Evolutionary conservation across 1,140 invertebrate species (phyloP), one percentile per base, ranked within the genome.

Genomic region (honey bee (Apis mellifera)): DNA sequence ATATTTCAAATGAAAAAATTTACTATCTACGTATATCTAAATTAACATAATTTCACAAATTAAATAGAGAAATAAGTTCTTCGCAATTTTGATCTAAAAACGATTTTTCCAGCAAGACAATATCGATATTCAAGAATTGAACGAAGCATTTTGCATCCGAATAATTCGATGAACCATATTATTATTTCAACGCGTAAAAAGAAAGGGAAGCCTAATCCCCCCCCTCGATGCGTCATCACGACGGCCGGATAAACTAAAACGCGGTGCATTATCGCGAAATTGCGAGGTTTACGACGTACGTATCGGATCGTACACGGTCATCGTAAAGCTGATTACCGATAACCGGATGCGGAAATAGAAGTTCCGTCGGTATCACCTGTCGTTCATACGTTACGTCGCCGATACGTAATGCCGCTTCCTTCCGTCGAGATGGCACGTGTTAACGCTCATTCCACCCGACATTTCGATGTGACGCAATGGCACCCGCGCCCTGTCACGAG

Each of bases 251-350:
- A 75, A 68, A 42, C n/a, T 15, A 12, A 57, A 23, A 15, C 32
- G 32, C 4, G 32, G 2, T 32, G 32, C 26, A 54, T 60, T 32
- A 42, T 52, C 69, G 8, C 50, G 69, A 54, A 42, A 32, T 32
- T 17, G 42, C 7, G 8, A 11, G 52, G 17, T 59, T 78, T 70
- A 78, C 54, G 76, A 62, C n/a, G 23, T 69, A 62, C n/a, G 23
- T 69, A 76, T 50, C 55, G 78, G 81, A 86, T 89, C 82, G 89
- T n/a, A n/a, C 86, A 90, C 87, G 73, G 87, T 90, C 85, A 89
- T 85, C 78, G 86, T 85, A 89, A 89, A 91, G 81, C 84, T 87
- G 88, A 90, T 88, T 86, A 83, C 50, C 52, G 60, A 83, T 57
- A n/a, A 42, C 81, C 78, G 76, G 78, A 82, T 64, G 72, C 72